phyloP scores from a whole-genome alignment of 1,140 invertebrate species.

The Nephila pilipes region DNA sequence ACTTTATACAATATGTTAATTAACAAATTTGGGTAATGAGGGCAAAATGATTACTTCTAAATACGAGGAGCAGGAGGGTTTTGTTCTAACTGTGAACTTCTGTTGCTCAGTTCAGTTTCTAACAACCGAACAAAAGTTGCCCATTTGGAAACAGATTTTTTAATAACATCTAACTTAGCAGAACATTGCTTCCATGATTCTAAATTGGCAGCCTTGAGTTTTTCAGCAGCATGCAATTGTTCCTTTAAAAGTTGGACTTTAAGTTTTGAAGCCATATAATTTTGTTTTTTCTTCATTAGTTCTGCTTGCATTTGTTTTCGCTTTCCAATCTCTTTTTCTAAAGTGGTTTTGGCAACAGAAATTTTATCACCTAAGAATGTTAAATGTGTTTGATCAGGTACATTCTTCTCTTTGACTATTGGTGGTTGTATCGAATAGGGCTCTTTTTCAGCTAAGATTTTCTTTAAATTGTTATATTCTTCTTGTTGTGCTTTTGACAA shows the following conservation, averaged over 20 bases:
- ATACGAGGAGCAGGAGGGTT: background rate
- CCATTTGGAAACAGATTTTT: conserved; percentile 32
- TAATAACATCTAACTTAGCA: conserved; percentile 11
- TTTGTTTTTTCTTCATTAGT: background rate
- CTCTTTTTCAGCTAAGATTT: conserved; percentile 53
- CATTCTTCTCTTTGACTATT: conserved; percentile 6
- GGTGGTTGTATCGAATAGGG: background rate
- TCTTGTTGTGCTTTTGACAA: conserved; percentile 72
- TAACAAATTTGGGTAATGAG: background rate
- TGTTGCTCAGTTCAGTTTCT: conserved; percentile 16
- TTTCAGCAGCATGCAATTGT: conserved; percentile 51
- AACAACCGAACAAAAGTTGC: background rate
- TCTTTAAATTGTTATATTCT: conserved; percentile 56
- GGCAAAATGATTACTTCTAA: background rate
- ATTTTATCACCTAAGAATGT: conserved; percentile 51
- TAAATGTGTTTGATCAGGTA: background rate
- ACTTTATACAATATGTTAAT: background rate
- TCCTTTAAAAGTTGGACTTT: conserved; percentile 51
- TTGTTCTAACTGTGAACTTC: background rate
- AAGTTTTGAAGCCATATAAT: conserved; percentile 47
- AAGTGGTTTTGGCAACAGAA: background rate
- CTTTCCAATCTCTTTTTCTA: conserved; percentile 32
- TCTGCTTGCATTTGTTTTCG: background rate
- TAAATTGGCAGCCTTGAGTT: conserved; percentile 28
- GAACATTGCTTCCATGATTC: conserved; percentile 17